phyloP scores from a whole-genome alignment of 2,113 vertebrate genomes.

The Euleptes europaea region DNA sequence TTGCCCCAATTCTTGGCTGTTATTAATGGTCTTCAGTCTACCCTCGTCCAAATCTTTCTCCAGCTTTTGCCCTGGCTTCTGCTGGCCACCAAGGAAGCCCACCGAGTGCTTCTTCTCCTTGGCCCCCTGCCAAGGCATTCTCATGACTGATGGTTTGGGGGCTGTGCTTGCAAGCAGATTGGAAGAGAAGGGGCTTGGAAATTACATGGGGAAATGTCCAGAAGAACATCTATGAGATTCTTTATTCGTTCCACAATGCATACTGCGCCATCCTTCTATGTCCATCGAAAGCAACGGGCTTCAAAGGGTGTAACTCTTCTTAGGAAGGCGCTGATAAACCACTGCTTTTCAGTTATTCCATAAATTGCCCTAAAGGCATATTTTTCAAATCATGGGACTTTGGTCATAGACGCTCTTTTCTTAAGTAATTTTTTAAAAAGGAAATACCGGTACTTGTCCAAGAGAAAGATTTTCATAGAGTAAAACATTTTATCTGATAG shows the following conservation, averaged over 20 bases:
- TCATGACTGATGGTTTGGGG: neutral
- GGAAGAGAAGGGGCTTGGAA: neutral
- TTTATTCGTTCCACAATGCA: too few species aligned
- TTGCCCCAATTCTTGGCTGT: accelerated
- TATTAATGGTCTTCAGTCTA: constrained; percentile 22
- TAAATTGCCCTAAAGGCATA: neutral
- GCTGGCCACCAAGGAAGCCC: neutral
- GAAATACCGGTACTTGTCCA: neutral
- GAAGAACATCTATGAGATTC: neutral
- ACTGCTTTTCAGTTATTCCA: neutral
- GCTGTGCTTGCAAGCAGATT: neutral
- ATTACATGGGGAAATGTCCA: neutral
- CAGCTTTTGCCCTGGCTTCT: constrained; percentile 61
- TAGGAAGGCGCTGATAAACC: accelerated
- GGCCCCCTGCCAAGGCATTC: too few species aligned
- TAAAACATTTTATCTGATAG: neutral
- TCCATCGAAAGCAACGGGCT: too few species aligned
- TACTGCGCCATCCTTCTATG: too few species aligned
- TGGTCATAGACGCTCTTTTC: neutral
- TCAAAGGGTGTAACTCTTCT: too few species aligned
- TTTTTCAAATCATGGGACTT: neutral
- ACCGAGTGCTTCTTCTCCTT: accelerated
- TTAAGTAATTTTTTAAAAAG: neutral
- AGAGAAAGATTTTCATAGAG: neutral
- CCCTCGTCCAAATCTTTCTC: constrained; percentile 16